These are phyloP conservation scores for Saccostrea echinata DNA, from an alignment of 1,140 invertebrate genomes.

Conservation along the genomic window DNA sequence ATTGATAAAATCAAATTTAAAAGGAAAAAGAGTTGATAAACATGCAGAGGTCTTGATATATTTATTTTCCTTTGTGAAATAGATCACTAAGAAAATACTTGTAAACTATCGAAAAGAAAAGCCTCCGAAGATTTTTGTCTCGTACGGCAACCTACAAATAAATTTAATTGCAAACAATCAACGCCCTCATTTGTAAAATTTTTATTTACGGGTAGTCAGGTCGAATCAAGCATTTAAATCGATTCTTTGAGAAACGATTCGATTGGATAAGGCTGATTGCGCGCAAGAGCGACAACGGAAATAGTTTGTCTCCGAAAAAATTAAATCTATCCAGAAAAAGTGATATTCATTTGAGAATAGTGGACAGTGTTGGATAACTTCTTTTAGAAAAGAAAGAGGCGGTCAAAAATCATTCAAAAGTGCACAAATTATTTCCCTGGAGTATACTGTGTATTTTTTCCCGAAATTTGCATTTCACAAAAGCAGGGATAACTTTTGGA, in stretches of 20 bases:
- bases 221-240: not conserved
- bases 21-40: not conserved
- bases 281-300: not conserved
- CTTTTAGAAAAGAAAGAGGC: not conserved
- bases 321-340: not conserved
- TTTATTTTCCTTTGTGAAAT: not conserved
- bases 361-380: not conserved
- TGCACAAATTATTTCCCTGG: not conserved
- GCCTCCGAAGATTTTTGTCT: not conserved
- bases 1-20: not conserved
- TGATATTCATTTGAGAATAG: not conserved
- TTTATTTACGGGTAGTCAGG: not conserved
- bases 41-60: not conserved
- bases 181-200: not conserved
- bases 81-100: not conserved
- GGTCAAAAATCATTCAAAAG: not conserved
- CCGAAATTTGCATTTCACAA: no score
- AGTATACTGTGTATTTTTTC: not conserved
- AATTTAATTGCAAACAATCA: not conserved
- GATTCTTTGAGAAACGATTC: not conserved
- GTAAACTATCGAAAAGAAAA: not conserved
- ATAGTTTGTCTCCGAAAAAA: not conserved
- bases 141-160: not conserved
- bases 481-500: no score
- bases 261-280: not conserved